Conservation (phyloP, 2,888 invertebrate species). For the Rhodophaea formosa region DNA sequence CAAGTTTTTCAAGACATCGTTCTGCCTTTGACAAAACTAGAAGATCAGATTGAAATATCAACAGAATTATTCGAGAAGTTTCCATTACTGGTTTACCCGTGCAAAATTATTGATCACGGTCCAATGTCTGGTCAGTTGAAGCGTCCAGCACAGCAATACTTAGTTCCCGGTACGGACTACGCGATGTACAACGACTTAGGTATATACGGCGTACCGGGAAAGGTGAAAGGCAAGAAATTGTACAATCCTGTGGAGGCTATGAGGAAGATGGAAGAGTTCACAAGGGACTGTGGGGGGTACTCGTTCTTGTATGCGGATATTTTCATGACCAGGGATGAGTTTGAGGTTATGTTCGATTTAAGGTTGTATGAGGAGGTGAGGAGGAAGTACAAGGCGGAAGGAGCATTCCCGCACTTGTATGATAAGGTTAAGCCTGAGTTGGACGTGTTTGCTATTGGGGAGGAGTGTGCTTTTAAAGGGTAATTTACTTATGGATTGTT, state of each 20-base stretch:
- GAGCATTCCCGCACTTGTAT: constrained; percentile 84
- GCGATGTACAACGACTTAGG: constrained; percentile 87
- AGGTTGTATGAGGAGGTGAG: constrained; percentile 82
- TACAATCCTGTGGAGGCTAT: constrained; percentile 85
- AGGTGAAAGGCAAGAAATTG: constrained; percentile 79
- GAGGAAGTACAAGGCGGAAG: constrained; percentile 79
- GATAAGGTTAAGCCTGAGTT: constrained; percentile 86
- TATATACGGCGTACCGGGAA: constrained; percentile 85
- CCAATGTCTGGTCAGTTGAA: constrained; percentile 80
- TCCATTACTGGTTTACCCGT: constrained; percentile 86
- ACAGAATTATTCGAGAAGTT: constrained; percentile 83
- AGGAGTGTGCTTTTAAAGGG: constrained; percentile 44
- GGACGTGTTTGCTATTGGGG: constrained; percentile 82
- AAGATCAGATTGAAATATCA: constrained; percentile 82
- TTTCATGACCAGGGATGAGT: constrained; percentile 84
- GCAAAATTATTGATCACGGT: constrained; percentile 84
- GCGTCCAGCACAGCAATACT: constrained; percentile 77
- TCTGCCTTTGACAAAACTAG: constrained; percentile 83
- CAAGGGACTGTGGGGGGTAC: constrained; percentile 84
- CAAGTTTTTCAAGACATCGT: constrained; percentile 88
- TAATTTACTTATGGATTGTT: no score
- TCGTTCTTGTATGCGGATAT: constrained; percentile 87
- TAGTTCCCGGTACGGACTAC: constrained; percentile 84
- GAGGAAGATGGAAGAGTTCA: constrained; percentile 86
- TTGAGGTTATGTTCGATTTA: constrained; percentile 86